Conservation (phyloP, 1,140 invertebrate genomes). For the Atta cephalotes region DNA sequence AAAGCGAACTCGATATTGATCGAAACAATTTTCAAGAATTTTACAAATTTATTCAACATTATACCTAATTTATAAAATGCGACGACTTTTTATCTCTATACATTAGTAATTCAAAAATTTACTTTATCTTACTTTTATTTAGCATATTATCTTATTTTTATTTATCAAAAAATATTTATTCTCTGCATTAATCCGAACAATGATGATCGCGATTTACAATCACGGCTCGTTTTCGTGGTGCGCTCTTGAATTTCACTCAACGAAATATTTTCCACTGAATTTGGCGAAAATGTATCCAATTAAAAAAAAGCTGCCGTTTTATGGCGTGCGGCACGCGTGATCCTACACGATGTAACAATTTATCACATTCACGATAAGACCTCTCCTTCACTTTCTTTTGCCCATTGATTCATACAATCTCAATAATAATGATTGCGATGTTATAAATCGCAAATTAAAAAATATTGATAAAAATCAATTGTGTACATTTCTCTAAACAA, state of each 20-base stretch:
- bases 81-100: too few species aligned
- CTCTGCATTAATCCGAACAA: constrained; percentile 20
- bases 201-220: constrained; percentile 10
- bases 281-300: constrained; percentile 51
- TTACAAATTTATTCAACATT: not conserved
- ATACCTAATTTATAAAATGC: constrained; percentile 7
- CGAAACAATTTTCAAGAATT: not conserved
- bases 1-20: not conserved
- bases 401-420: constrained; percentile 7
- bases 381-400: not conserved
- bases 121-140: not conserved
- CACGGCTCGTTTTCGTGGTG: not conserved
- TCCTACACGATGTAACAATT: constrained; percentile 48
- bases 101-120: too few species aligned
- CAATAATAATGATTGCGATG: not conserved
- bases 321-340: not conserved
- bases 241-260: constrained; percentile 18
- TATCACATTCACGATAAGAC: not conserved
- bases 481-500: not conserved
- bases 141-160: constrained; percentile 14
- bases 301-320: constrained; percentile 51
- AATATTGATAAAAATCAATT: constrained; percentile 29
- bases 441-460: constrained; percentile 51
- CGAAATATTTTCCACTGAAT: constrained; percentile 34
- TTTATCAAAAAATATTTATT: constrained; percentile 8